Base-by-base conservation (phyloP, 1,140 invertebrate genomes). In the Apocrypta bakeri region DNA sequence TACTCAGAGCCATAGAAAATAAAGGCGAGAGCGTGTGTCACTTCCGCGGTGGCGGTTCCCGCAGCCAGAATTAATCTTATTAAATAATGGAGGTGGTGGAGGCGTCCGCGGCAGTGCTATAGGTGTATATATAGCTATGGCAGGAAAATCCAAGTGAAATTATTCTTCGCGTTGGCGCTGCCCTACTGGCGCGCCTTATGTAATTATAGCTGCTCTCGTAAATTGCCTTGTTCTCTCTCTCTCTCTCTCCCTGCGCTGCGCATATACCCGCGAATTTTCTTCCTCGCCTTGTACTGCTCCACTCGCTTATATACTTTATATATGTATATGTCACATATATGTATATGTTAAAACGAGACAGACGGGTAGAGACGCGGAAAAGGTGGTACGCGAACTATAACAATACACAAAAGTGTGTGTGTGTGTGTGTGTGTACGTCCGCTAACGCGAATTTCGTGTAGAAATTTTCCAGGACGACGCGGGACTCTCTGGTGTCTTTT, bases 121-220 rank as follows among this genome's bases (percentile, higher is more conserved):
- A 24, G 29, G 25, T 42, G 12, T 4, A 4, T 42, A 12, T 42
- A 42, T 42, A 42, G 40, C 40, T 42, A 42, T 48, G 64, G 40
- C 21, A 33, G 56, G 24, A 79, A 73, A 73, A 80, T 69, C 56
- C 64, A 40, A 17, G 29, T 29, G 75, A 74, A 83, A 83, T 82
- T 79, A 76, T 84, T 79, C 72, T 77, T 80, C 63, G 64, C 42
- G n/a, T n/a, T 12, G 12, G 64, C 69, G 83, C 78, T 64, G 68
- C 56, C 37, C 75, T 74, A 69, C 79, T 14, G 56, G 31, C 79
- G 79, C 83, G 66, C 79, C 80, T 78, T 68, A 79, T 61, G 86
- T 87, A 88, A 89, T 88, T 88, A n/a, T n/a, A 88, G 87, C 84
- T 84, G 79, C 84, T 79, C 64, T 80, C 84, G 79, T 84, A 87